Conservation (phyloP, 2,888 invertebrate species). For the Microchrysa polita region DNA sequence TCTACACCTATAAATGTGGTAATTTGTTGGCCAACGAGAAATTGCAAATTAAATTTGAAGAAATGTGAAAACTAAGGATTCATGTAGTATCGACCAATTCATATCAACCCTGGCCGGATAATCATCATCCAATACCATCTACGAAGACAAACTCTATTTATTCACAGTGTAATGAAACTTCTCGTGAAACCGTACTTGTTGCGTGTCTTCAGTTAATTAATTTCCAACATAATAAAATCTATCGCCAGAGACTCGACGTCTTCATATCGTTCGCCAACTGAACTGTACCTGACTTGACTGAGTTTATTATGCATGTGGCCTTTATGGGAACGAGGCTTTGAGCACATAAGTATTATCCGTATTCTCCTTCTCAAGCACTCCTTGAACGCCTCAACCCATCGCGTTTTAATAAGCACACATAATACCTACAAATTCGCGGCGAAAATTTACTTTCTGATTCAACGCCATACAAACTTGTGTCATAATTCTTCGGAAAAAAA, state of each 20-base stretch:
- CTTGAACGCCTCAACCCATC: not conserved
- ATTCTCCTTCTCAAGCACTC: not conserved
- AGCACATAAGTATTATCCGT: no score
- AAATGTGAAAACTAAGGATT: no score
- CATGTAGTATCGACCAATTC: no score
- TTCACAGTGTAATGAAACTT: no score
- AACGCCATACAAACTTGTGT: not conserved
- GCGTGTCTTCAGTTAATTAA: slow-evolving; percentile 46
- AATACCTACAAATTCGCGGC: not conserved
- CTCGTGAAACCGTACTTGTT: slow-evolving; percentile 14
- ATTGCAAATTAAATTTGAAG: no score
- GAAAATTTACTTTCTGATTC: not conserved
- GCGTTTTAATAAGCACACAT: slow-evolving; percentile 10
- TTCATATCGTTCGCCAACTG: slow-evolving; percentile 29
- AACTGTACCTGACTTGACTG: not conserved
- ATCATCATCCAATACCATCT: no score
- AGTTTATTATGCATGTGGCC: not conserved
- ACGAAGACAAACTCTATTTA: no score
- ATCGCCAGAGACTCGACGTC: slow-evolving; percentile 33
- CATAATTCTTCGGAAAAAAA: slow-evolving; percentile 14
- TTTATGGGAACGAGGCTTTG: slow-evolving; percentile 2
- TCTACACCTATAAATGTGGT: no score
- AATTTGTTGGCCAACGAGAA: no score
- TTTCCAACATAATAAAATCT: slow-evolving; percentile 29
- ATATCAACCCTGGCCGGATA: not conserved